These are phyloP conservation scores for Sclerodermus sp. DNA, from an alignment of 2,888 invertebrate genomes.

Conservation along the genomic window DNA sequence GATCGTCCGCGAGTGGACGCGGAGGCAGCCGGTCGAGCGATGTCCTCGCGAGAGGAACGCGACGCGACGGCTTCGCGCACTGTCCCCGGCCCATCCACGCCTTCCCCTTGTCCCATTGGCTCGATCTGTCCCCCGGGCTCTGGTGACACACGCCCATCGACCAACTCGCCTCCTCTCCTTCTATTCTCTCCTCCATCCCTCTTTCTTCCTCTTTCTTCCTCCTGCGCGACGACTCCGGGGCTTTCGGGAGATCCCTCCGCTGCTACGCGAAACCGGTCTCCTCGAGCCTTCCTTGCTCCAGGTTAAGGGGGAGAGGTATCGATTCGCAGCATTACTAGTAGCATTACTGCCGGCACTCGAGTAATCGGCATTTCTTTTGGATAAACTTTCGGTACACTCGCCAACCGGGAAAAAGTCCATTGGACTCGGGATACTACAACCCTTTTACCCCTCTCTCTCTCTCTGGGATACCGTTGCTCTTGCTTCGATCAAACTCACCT, in stretches of 20 bases:
- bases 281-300: conserved; percentile 14
- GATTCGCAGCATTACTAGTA: no score
- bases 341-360: no score
- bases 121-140: conserved; percentile 42
- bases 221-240: no score
- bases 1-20: conserved; percentile 14
- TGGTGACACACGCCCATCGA: conserved; percentile 48
- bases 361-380: no score
- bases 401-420: no score
- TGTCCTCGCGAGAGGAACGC: conserved; percentile 9
- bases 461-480: no score
- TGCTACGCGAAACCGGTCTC: conserved; percentile 17
- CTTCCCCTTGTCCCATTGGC: conserved; percentile 43
- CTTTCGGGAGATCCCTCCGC: conserved; percentile 19
- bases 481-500: no score
- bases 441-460: no score
- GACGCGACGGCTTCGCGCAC: conserved; percentile 5
- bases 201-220: neutral
- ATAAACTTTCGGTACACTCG: no score
- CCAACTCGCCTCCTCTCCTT: conserved; percentile 10
- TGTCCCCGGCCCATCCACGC: conserved; percentile 27
- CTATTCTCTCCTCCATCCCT: neutral
- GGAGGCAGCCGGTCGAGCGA: conserved; percentile 16
- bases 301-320: no score
- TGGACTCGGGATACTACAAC: no score